These are phyloP conservation scores for Mantis religiosa DNA, from an alignment of 2,888 invertebrate species.

Conservation along the genomic window DNA sequence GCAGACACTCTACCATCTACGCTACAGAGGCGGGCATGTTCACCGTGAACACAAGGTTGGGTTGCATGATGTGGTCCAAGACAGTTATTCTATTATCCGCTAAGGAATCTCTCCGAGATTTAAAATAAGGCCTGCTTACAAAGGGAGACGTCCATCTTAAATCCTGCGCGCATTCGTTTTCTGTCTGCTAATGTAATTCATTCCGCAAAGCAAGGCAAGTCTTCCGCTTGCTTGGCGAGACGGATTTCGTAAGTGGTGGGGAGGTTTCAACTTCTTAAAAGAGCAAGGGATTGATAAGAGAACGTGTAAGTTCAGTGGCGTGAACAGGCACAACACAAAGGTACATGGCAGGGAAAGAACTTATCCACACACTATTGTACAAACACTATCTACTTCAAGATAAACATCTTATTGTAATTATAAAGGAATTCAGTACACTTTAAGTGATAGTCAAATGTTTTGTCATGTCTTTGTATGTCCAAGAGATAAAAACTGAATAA, in stretches of 20 bases:
- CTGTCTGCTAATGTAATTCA: neutral
- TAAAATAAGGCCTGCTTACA: neutral
- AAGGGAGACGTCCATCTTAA: neutral
- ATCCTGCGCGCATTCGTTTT: neutral
- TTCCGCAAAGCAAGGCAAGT: neutral
- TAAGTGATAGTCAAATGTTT: too few species aligned
- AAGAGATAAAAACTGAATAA: too few species aligned
- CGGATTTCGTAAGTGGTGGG: conserved; percentile 4
- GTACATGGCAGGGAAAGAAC: too few species aligned
- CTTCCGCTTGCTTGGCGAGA: neutral
- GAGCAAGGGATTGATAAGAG: neutral
- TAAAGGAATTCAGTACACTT: too few species aligned
- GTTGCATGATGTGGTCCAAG: neutral
- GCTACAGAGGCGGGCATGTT: too few species aligned
- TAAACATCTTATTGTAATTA: too few species aligned
- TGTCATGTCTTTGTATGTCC: too few species aligned
- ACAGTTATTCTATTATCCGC: neutral
- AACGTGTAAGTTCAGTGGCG: neutral
- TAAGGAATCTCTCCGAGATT: neutral
- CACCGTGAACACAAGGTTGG: too few species aligned
- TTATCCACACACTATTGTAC: too few species aligned
- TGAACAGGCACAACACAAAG: too few species aligned
- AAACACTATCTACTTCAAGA: too few species aligned
- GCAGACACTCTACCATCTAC: too few species aligned
- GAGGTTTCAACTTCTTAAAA: neutral